Conservation (phyloP, 1,140 invertebrate genomes). For the Zaprionus ornatus region DNA sequence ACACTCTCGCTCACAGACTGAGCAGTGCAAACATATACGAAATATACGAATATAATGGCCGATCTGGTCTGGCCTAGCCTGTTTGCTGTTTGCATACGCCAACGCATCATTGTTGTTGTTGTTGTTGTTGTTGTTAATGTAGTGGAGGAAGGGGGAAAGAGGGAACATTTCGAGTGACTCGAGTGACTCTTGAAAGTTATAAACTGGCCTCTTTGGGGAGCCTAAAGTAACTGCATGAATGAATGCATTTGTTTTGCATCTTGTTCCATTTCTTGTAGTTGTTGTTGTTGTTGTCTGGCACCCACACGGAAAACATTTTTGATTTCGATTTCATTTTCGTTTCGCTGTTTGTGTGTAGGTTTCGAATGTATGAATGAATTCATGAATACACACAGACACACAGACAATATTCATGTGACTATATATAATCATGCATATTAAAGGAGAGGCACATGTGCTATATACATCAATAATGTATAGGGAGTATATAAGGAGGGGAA, state of each 20-base stretch:
- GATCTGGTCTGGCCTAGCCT: slow-evolving; percentile 39
- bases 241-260: slow-evolving; percentile 58
- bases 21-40: not conserved
- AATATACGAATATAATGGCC: slow-evolving; percentile 16
- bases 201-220: slow-evolving; percentile 28
- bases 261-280: slow-evolving; percentile 12
- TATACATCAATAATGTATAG: slow-evolving; percentile 16
- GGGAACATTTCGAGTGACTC: slow-evolving; percentile 31
- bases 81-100: slow-evolving; percentile 51
- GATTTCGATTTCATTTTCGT: slow-evolving; percentile 55
- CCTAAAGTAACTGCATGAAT: slow-evolving; percentile 44
- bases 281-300: slow-evolving; percentile 44
- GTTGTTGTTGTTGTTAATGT: slow-evolving; percentile 28
- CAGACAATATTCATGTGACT: not conserved
- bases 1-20: not conserved
- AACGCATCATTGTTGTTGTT: slow-evolving; percentile 34
- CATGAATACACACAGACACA: slow-evolving; percentile 32
- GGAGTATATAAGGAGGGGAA: not conserved
- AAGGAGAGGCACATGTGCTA: slow-evolving; percentile 52
- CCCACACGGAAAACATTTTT: slow-evolving; percentile 58
- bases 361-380: slow-evolving; percentile 58
- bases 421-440: slow-evolving; percentile 17
- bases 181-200: slow-evolving; percentile 36
- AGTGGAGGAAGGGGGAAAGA: slow-evolving; percentile 24
- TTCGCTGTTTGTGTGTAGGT: slow-evolving; percentile 60